phyloP scores from a whole-genome alignment of 2,888 invertebrate genomes.

The Apoda limacodes region DNA sequence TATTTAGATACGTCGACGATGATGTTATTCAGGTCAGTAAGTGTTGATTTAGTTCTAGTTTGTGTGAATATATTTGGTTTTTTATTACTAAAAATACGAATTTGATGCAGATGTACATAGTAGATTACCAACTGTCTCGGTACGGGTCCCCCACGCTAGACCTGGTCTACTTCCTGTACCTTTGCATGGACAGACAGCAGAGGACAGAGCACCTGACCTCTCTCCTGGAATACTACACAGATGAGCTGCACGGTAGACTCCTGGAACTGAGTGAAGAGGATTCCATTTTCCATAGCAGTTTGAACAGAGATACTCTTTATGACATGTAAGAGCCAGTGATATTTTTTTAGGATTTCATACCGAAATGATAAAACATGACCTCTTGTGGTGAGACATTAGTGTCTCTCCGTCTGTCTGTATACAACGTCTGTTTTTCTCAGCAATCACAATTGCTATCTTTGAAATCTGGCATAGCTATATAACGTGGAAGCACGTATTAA shows the following conservation, averaged over 20 bases:
- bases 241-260: conserved; percentile 68
- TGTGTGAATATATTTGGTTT: not conserved
- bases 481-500: too few relatives aligned
- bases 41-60: too few relatives aligned
- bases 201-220: conserved; percentile 68
- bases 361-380: too few relatives aligned
- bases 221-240: conserved; percentile 71
- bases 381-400: too few relatives aligned
- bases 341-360: too few relatives aligned
- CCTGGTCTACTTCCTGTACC: conserved; percentile 74
- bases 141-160: conserved; percentile 79
- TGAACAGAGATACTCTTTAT: conserved; percentile 62
- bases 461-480: too few relatives aligned
- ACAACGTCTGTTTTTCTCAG: too few relatives aligned
- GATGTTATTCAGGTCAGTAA: conserved; percentile 67
- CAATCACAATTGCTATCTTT: too few relatives aligned
- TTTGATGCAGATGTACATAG: conserved; percentile 72
- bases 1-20: conserved; percentile 70
- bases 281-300: conserved; percentile 39
- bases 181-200: conserved; percentile 73
- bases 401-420: too few relatives aligned
- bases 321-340: conserved; percentile 55
- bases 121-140: conserved; percentile 78
- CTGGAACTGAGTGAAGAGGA: conserved; percentile 62
- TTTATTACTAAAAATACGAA: not conserved